These are phyloP conservation scores for Microvelia longipes DNA, from an alignment of 1,140 invertebrate genomes.

Conservation along the genomic window DNA sequence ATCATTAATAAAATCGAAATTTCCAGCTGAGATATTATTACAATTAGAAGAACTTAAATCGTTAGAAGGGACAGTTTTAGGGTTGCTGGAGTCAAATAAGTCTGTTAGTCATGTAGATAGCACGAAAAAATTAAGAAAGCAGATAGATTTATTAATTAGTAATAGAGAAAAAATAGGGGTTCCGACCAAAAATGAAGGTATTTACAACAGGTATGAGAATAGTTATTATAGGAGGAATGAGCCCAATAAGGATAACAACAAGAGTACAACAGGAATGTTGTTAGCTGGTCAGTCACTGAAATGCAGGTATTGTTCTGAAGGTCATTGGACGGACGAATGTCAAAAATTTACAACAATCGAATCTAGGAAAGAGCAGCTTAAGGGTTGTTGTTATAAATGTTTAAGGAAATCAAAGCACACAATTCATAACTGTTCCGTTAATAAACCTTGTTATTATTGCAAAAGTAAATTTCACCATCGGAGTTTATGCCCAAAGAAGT, in stretches of 20 bases:
- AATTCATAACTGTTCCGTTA: neutral
- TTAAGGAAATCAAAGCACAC: neutral
- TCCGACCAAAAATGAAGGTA: neutral
- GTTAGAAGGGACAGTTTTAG: neutral
- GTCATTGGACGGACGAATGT: neutral
- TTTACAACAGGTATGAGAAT: neutral
- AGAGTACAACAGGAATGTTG: neutral
- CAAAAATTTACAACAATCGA: neutral
- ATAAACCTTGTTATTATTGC: neutral
- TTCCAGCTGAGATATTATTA: neutral
- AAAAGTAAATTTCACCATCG: neutral
- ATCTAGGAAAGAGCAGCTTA: neutral
- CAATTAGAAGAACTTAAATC: neutral
- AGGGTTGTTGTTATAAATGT: neutral
- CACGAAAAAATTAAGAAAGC: neutral
- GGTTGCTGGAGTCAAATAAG: neutral
- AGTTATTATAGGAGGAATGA: neutral
- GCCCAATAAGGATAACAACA: neutral
- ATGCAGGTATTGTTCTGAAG: neutral
- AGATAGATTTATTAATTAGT: neutral
- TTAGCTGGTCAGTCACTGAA: neutral
- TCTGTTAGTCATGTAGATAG: too few relatives aligned
- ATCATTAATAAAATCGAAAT: neutral
- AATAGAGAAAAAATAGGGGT: neutral
- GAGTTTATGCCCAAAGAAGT: neutral